Evolutionary conservation across 2,797 vertebrate genomes (phyloP), one percentile per base, ranked within the genome.

Genomic region (Chelon labrosus): DNA sequence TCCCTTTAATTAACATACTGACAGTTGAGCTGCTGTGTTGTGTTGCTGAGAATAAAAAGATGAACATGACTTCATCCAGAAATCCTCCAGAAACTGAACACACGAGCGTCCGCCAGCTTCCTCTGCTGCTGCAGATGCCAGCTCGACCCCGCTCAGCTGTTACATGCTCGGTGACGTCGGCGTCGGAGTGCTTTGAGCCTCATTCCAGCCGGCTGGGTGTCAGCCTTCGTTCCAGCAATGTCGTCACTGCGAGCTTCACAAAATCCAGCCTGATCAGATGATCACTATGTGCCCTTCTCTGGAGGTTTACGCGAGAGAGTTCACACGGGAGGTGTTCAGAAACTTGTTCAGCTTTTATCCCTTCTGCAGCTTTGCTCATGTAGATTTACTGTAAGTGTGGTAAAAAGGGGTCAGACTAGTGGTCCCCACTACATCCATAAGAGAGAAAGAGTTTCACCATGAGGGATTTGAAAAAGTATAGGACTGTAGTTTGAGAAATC

Each of bases 221-320:
- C 42, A 73, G 65, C 42, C 10, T 47, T 27, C 8, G 9, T 38
- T 55, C 25, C 62, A 51, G 41, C 76, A 49, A 50, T 54, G 53
- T 59, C 61, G 42, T 79, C 60, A 56, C 66, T 22, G 42, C 12
- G n/a, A 70, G 58, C 44, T 46, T 17, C 64, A 17, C 22, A 2
- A n/a, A 10, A 14, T 41, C 9, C 20, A 13, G 46, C 12, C 41
- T 35, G 19, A n/a, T 75, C 64, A 52, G 64, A 70, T n/a, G 57
- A 73, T 63, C n/a, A 19, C 67, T 57, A 13, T 27, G 59, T 77
- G 57, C 66, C 73, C 61, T 69, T 81, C 78, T 72, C 54, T 17
- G 22, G 44, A 10, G 80, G 25, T 42, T 64, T 46, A 55, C 55
- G 39, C 27, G 14, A 54, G 42, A 5, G 46, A 8, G 10, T 10